These are phyloP conservation scores for Syrista parreyssii DNA, from an alignment of 2,888 invertebrate species.

Conservation along the genomic window DNA sequence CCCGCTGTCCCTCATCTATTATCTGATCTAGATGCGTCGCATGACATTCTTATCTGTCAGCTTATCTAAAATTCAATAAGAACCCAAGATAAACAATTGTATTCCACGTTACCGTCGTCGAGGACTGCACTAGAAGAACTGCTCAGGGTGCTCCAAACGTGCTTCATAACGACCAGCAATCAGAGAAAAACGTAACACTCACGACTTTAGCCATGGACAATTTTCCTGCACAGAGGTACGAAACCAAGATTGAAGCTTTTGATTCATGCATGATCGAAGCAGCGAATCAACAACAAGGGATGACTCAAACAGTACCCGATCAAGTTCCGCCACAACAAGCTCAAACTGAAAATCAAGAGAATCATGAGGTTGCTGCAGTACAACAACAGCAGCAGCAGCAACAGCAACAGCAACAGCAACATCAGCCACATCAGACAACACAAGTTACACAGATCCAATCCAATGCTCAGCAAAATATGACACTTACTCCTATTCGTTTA, in stretches of 20 bases:
- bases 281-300: slow-evolving; percentile 46
- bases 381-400: slow-evolving; percentile 12
- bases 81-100: slow-evolving; percentile 36
- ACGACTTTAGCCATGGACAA: slow-evolving; percentile 50
- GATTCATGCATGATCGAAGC: slow-evolving; percentile 56
- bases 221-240: slow-evolving; percentile 53
- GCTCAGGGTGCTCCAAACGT: background rate
- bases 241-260: slow-evolving; percentile 59
- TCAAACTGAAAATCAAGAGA: slow-evolving; percentile 45
- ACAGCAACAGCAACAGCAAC: slow-evolving; percentile 24
- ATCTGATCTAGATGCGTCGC: slow-evolving; percentile 47
- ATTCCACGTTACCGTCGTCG: slow-evolving; percentile 22
- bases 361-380: slow-evolving; percentile 35
- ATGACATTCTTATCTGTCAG: slow-evolving; percentile 41
- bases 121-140: slow-evolving; percentile 1
- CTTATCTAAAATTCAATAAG: slow-evolving; percentile 48
- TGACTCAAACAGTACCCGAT: slow-evolving; percentile 42
- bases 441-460: slow-evolving; percentile 48
- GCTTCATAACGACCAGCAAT: background rate
- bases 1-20: slow-evolving; percentile 35
- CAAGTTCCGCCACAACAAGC: slow-evolving; percentile 39
- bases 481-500: slow-evolving; percentile 58
- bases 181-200: background rate
- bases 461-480: slow-evolving; percentile 51
- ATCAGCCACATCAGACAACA: slow-evolving; percentile 34